Evolutionary conservation across 2,797 vertebrate genomes (phyloP).

Genomic region (Macropus fuliginosus): DNA sequence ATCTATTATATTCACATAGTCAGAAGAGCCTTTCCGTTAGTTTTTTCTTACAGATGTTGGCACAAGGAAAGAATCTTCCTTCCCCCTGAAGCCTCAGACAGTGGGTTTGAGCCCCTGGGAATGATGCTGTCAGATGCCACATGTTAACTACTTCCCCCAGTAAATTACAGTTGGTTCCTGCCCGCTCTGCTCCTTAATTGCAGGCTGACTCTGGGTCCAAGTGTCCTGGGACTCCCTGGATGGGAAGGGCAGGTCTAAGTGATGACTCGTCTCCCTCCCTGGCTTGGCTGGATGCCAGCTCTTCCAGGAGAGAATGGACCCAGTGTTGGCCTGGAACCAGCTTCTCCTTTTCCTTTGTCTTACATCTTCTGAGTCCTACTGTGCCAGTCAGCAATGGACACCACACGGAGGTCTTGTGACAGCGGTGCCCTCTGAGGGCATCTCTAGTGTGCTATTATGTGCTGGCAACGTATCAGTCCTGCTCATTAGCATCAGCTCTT

Average conservation of each 20-base stretch:
- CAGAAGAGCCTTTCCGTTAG: not conserved
- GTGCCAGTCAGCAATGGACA: no score
- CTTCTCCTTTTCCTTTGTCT: not conserved
- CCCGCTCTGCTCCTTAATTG: constrained; percentile 1
- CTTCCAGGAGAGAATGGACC: not conserved
- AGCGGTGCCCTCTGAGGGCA: not conserved
- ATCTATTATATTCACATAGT: constrained; percentile 20
- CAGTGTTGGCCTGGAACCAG: fast-evolving
- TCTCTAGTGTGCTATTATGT: no score
- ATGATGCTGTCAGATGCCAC: not conserved
- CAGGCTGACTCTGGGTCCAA: not conserved
- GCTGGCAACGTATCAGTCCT: no score
- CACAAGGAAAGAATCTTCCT: not conserved
- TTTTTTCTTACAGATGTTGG: not conserved
- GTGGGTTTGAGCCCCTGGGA: constrained; percentile 14
- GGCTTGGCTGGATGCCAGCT: not conserved
- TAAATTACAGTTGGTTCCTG: not conserved
- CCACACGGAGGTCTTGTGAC: not conserved
- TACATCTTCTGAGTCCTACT: not conserved
- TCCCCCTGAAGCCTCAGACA: not conserved
- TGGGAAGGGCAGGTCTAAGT: not conserved
- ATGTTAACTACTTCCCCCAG: constrained; percentile 24
- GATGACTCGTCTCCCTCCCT: no score
- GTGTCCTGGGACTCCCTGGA: not conserved
- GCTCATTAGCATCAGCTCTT: no score